Conservation (phyloP, 1,140 invertebrate species). For the Bactericera cockerelli region DNA sequence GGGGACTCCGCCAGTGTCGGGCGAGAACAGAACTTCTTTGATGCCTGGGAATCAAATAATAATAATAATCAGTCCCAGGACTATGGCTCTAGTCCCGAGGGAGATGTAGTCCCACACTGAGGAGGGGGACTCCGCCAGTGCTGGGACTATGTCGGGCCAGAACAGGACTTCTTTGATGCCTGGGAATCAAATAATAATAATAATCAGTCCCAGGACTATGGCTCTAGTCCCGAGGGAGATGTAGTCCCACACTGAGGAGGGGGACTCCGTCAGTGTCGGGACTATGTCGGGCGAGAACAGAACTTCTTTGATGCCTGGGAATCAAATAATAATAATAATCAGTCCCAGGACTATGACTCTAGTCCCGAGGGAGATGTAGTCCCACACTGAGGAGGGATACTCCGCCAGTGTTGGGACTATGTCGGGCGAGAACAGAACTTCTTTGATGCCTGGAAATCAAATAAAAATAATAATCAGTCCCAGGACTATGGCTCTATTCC, state of each 20-base stretch:
- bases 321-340: too few species aligned
- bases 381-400: slow-evolving; percentile 35
- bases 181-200: too few species aligned
- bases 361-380: slow-evolving; percentile 65
- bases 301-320: slow-evolving; percentile 54
- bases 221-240: slow-evolving; percentile 65
- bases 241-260: slow-evolving; percentile 41
- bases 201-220: slow-evolving; percentile 56
- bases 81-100: slow-evolving; percentile 59
- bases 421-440: slow-evolving; percentile 55
- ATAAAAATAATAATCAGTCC: too few species aligned
- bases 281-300: slow-evolving; percentile 51
- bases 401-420: slow-evolving; percentile 35
- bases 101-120: slow-evolving; percentile 51
- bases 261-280: slow-evolving; percentile 34
- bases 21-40: too few species aligned
- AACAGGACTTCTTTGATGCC: slow-evolving; percentile 60
- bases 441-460: slow-evolving; percentile 48
- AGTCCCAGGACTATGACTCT: slow-evolving; percentile 61
- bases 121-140: slow-evolving; percentile 33
- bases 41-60: too few species aligned
- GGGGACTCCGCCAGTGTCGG: too few species aligned
- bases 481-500: too few species aligned
- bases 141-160: slow-evolving; percentile 42
- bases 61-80: slow-evolving; percentile 65